Evolutionary conservation across 2,113 vertebrate species (phyloP).

Genomic region (Pelodiscus sinensis): DNA sequence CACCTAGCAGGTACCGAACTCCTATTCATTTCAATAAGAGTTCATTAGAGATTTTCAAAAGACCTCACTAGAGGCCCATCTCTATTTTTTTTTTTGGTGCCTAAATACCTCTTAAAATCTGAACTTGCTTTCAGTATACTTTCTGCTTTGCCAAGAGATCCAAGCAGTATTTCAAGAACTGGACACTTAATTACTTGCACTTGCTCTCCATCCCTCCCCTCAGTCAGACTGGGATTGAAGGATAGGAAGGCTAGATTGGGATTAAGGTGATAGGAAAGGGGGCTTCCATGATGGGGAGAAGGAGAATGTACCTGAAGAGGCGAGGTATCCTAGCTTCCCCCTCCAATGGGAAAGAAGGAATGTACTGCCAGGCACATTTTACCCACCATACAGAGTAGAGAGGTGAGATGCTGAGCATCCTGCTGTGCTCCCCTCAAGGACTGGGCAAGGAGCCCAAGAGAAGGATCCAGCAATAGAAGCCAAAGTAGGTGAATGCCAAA

Average conservation of each 20-base stretch:
- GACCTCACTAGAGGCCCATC: neutral
- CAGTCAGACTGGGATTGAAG: neutral
- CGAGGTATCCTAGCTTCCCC: neutral
- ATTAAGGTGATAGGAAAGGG: neutral
- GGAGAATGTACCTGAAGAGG: neutral
- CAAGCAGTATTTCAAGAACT: neutral
- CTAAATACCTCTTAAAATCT: neutral
- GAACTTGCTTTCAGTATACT: neutral
- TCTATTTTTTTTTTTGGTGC: neutral
- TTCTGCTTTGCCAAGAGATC: neutral
- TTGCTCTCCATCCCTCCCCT: neutral
- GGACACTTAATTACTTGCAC: neutral
- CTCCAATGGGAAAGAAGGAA: neutral
- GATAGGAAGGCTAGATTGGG: no score
- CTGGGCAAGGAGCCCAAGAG: neutral
- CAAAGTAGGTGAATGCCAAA: neutral
- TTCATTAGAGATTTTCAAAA: neutral
- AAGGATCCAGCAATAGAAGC: neutral
- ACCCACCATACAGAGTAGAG: neutral
- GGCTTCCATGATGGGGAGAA: neutral
- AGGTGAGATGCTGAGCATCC: neutral
- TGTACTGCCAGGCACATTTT: neutral
- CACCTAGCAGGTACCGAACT: neutral
- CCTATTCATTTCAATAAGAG: neutral
- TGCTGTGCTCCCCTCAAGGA: neutral